These are phyloP conservation scores for Allygus modestus DNA, from an alignment of 2,888 invertebrate genomes.

Conservation along the genomic window DNA sequence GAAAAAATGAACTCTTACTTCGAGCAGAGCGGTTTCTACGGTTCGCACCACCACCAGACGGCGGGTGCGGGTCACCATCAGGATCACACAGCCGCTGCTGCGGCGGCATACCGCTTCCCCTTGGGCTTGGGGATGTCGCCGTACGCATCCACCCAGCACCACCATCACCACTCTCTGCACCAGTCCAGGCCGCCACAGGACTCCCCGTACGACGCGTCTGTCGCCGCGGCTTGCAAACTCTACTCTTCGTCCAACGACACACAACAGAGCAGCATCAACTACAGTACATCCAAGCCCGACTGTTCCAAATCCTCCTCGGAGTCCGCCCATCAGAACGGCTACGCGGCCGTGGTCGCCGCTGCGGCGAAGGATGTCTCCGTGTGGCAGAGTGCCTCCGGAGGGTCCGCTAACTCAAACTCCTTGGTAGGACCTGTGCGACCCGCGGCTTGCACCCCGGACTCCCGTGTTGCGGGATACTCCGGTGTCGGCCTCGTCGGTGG, in stretches of 20 bases:
- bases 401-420: constrained; percentile 81
- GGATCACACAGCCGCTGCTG: constrained; percentile 82
- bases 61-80: constrained; percentile 81
- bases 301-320: constrained; percentile 70
- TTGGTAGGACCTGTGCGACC: constrained; percentile 85
- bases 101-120: constrained; percentile 91
- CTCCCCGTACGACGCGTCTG: constrained; percentile 94
- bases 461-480: constrained; percentile 83
- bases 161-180: constrained; percentile 86
- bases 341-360: constrained; percentile 84
- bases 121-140: constrained; percentile 91
- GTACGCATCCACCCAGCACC: constrained; percentile 83
- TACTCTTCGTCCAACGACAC: constrained; percentile 82
- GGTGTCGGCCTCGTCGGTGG: constrained; percentile 85
- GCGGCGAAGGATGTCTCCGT: constrained; percentile 82
- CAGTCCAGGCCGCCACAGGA: constrained; percentile 91
- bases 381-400: constrained; percentile 84
- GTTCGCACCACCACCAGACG: constrained; percentile 89
- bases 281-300: constrained; percentile 71
- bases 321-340: constrained; percentile 78
- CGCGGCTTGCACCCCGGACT: constrained; percentile 93
- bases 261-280: constrained; percentile 69
- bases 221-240: constrained; percentile 89
- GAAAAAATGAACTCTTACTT: constrained; percentile 94
- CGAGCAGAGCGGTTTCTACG: constrained; percentile 97